Evolutionary conservation across 2,113 vertebrate species (phyloP).

Genomic region (cattle (Bos taurus)): DNA sequence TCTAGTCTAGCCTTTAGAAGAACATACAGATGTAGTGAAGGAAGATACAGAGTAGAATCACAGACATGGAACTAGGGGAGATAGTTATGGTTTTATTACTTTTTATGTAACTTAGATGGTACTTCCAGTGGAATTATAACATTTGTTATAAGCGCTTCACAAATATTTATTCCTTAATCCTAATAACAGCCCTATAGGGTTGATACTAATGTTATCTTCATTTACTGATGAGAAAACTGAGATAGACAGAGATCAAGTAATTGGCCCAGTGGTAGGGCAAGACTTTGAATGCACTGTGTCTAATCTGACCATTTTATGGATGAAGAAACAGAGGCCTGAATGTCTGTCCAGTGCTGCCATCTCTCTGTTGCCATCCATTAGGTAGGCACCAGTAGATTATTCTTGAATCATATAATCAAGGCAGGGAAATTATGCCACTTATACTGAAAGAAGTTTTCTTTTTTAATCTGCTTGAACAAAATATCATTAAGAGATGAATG

Average conservation of each 20-base stretch:
- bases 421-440: neutral
- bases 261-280: neutral
- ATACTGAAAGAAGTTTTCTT: neutral
- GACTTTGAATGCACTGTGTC: neutral
- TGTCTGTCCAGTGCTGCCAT: neutral
- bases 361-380: neutral
- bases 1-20: neutral
- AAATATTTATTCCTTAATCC: neutral
- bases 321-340: neutral
- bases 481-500: neutral
- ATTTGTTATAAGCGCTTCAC: neutral
- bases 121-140: neutral
- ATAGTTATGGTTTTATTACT: neutral
- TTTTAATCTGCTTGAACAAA: neutral
- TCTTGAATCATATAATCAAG: neutral
- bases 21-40: neutral
- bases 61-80: neutral
- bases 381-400: neutral
- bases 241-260: neutral
- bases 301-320: neutral
- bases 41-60: neutral
- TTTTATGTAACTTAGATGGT: neutral
- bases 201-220: neutral
- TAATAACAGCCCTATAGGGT: neutral
- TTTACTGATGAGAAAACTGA: neutral